These are phyloP conservation scores for Protophormia terraenovae DNA, from an alignment of 2,888 invertebrate genomes.

Conservation along the genomic window DNA sequence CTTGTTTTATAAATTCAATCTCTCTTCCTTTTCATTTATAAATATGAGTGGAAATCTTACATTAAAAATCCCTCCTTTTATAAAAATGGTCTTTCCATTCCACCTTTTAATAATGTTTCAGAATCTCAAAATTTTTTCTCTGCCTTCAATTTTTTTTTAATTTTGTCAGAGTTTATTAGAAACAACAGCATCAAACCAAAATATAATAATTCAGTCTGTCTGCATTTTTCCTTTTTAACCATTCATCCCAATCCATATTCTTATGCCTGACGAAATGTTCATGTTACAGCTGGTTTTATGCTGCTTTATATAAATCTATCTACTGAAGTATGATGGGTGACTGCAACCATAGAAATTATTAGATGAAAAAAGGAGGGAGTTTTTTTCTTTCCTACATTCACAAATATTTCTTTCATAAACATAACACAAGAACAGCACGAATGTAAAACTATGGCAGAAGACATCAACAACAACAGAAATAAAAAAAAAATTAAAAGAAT, in stretches of 20 bases:
- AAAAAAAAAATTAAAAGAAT: slow-evolving; percentile 7
- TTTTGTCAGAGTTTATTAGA: slow-evolving; percentile 47
- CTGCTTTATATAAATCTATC: not conserved
- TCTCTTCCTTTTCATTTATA: not conserved
- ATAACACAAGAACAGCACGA: not conserved
- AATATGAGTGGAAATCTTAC: not conserved
- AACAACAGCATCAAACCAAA: slow-evolving; percentile 33
- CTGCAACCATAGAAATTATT: not conserved
- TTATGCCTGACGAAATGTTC: slow-evolving; percentile 14
- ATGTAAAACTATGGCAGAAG: not conserved
- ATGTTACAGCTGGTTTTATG: slow-evolving; percentile 61
- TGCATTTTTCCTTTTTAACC: not conserved
- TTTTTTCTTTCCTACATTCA: slow-evolving; percentile 35
- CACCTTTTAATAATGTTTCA: slow-evolving; percentile 1
- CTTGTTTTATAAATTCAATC: not conserved
- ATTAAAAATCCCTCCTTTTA: not conserved
- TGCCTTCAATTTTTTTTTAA: not conserved
- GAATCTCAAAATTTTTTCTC: not conserved
- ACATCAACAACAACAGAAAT: not conserved
- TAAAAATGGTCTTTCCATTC: not conserved
- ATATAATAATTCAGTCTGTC: not conserved
- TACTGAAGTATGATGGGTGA: no score
- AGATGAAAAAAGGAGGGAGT: slow-evolving; percentile 22
- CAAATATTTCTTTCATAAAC: slow-evolving; percentile 28
- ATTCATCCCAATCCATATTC: not conserved